These are phyloP conservation scores for Panthera tigris DNA, from an alignment of 2,113 vertebrate species.

Conservation along the genomic window DNA sequence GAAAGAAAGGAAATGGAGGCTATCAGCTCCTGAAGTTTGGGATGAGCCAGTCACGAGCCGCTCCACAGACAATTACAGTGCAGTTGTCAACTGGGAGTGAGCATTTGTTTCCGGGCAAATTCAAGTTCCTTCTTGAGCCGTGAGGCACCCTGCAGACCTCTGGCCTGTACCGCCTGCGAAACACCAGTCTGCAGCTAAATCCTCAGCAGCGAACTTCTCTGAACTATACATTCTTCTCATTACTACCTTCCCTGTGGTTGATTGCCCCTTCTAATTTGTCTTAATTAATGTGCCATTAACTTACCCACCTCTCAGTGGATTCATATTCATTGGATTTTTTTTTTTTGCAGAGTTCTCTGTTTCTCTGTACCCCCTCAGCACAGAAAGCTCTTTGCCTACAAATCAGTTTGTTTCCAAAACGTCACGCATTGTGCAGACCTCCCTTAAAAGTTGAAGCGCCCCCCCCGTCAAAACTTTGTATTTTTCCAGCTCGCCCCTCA, in stretches of 20 bases:
- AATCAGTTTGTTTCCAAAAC: constrained; percentile 45
- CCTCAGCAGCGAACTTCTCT: background rate
- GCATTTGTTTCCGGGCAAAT: background rate
- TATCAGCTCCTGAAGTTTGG: background rate
- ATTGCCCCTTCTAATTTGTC: background rate
- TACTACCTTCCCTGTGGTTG: background rate
- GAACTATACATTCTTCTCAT: background rate
- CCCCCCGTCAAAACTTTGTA: background rate
- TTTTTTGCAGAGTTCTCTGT: background rate
- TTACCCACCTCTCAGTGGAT: background rate
- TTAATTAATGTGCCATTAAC: constrained; percentile 46
- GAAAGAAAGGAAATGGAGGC: background rate
- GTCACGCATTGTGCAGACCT: background rate
- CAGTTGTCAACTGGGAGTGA: background rate
- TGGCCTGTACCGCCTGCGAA: background rate
- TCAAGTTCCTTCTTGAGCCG: background rate
- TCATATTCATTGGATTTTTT: background rate
- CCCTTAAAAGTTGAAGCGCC: constrained; percentile 23
- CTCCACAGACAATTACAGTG: background rate
- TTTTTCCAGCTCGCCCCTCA: background rate
- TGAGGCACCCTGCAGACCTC: background rate
- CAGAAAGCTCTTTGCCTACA: constrained; percentile 24
- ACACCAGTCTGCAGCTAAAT: background rate
- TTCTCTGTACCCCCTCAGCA: background rate
- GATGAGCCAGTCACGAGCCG: background rate